Evolutionary conservation across 2,113 vertebrate genomes (phyloP), one percentile per base, ranked within the genome.

Genomic region (Ceuthmochares aereus): DNA sequence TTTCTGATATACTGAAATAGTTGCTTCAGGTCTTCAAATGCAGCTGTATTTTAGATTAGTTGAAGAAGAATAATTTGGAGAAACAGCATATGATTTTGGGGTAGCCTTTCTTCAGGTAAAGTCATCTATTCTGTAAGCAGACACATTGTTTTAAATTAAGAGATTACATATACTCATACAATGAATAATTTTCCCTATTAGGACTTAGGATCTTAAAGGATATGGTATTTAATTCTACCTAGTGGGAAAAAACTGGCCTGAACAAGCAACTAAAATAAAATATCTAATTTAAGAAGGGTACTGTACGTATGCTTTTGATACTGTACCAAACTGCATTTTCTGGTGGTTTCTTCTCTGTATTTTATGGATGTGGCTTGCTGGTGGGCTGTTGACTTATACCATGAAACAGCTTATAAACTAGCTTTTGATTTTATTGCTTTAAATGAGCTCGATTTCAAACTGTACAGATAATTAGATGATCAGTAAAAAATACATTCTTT

Each of bases 371-470:
- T 12, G 20, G 16, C 49, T 94, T 92, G 43, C 49, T 92, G 66
- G 77, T 87, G 81, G 49, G 84, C 62, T 89, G 77, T 52, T 89
- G 54, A 9, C 81, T 92, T 88, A 21, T 84, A 49, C 47, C 45
- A 72, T 40, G 34, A 45, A 86, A 87, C 69, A 94, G 26, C 52
- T 97, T 87, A 81, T 92, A 89, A 92, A 72, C 52, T 23, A 68
- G 8, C 49, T 82, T 94, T 92, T 90, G 21, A 14, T 93, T 93
- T 90, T 91, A 87, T 89, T 84, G 56, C 76, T 64, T 68, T 49
- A 75, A 92, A 34, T 55, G 64, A 81, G 23, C 52, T 64, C 43
- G 5, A n/a, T 84, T 78, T 95, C 76, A 56, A 72, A 54, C 22
- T 58, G 51, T 25, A 55, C n/a, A 74, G 52, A 84, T 74, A 80